Percentiles rank a stretch among this genome's conserved stretches.
Conservation (phyloP, 2,888 invertebrate species). For the Polyommatus iphigenia region DNA sequence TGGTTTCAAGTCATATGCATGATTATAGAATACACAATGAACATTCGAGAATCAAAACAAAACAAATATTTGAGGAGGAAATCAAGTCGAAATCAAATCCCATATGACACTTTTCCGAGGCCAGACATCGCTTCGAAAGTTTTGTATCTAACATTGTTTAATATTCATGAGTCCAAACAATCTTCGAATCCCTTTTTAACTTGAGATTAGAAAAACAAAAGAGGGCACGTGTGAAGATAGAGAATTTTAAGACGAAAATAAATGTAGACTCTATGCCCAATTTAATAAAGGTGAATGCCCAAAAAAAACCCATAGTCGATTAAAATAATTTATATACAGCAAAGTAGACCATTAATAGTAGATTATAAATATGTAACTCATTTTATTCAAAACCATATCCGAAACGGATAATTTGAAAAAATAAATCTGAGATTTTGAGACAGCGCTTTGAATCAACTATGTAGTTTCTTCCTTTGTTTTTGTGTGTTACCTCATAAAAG, state of each 20-base stretch:
- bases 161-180: constrained; percentile 25
- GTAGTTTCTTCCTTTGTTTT: no score
- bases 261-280: neutral
- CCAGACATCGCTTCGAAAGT: constrained; percentile 8
- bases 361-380: no score
- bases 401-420: no score
- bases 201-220: constrained; percentile 24
- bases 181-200: constrained; percentile 23
- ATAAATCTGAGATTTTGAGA: no score
- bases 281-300: no score
- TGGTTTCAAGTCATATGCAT: no score
- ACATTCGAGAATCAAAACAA: neutral
- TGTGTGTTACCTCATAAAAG: no score
- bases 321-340: no score
- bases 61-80: neutral
- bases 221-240: neutral
- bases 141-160: constrained; percentile 21
- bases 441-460: no score
- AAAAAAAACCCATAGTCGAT: no score
- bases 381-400: no score
- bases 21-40: neutral
- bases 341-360: no score
- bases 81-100: neutral
- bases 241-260: neutral
- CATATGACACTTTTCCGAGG: constrained; percentile 1